Evolutionary conservation across 1,140 invertebrate species (phyloP).

Genomic region (Hypsibius dujardini): DNA sequence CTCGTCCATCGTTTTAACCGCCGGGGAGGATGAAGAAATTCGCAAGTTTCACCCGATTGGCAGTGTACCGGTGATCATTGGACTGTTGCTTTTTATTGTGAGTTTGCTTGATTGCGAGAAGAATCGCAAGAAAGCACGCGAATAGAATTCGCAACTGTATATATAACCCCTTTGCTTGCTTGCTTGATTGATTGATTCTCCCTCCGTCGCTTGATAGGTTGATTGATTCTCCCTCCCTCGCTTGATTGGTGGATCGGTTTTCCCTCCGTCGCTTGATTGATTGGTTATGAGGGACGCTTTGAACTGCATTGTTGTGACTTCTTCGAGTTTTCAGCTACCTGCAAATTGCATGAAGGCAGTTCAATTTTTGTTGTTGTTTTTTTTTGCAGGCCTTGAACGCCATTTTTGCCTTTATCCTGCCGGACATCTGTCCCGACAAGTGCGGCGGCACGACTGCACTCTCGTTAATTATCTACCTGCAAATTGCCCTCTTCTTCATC

Average conservation of each 20-base stretch:
- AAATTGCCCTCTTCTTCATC: not conserved
- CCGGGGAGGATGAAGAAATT: not conserved
- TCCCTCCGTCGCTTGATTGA: no score
- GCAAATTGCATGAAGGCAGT: not conserved
- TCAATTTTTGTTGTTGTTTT: constrained; percentile 8
- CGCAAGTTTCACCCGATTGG: not conserved
- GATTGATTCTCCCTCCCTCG: not conserved
- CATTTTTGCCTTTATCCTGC: not conserved
- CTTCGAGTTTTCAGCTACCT: not conserved
- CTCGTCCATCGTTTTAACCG: not conserved
- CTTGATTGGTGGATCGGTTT: not conserved
- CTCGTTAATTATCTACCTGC: not conserved
- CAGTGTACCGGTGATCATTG: not conserved
- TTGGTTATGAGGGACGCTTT: no score
- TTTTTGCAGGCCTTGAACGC: not conserved
- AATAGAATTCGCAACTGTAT: no score
- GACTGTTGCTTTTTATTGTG: not conserved
- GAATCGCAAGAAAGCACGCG: no score
- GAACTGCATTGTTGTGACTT: no score
- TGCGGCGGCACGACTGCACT: not conserved
- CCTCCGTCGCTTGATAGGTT: not conserved
- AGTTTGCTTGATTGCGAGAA: no score
- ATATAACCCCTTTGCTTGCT: no score
- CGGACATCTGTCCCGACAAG: not conserved
- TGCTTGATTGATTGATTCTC: no score